phyloP scores from a whole-genome alignment of 1,140 invertebrate species.

The Cryptotermes secundus region DNA sequence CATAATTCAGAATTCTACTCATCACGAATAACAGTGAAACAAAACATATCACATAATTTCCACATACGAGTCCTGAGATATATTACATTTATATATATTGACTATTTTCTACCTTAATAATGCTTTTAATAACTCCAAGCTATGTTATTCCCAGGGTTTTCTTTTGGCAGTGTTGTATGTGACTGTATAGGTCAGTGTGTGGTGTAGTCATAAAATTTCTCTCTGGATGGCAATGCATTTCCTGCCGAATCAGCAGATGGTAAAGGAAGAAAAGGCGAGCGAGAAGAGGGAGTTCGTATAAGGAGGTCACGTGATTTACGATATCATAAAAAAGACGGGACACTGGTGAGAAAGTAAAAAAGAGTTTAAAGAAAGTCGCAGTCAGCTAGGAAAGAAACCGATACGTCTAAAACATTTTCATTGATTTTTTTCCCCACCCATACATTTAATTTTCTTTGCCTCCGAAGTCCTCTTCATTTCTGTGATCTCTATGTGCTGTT shows the following conservation, averaged over 20 bases:
- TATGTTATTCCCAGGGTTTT: too few relatives aligned
- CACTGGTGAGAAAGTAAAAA: neutral
- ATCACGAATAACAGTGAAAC: too few relatives aligned
- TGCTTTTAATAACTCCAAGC: too few relatives aligned
- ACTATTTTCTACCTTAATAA: too few relatives aligned
- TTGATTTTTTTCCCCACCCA: neutral
- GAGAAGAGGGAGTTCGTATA: neutral
- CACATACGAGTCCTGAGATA: too few relatives aligned
- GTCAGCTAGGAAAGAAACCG: neutral
- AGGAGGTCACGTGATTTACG: conserved; percentile 12
- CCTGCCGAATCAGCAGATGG: neutral
- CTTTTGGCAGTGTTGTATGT: too few relatives aligned
- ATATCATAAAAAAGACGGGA: conserved; percentile 1
- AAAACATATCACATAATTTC: too few relatives aligned
- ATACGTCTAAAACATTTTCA: neutral
- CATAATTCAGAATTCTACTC: too few relatives aligned
- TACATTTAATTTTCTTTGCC: neutral
- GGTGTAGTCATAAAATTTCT: neutral
- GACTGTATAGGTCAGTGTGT: neutral
- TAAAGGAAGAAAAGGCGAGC: neutral
- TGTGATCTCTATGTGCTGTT: too few relatives aligned
- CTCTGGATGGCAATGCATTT: neutral
- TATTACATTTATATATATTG: too few relatives aligned
- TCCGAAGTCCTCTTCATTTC: neutral
- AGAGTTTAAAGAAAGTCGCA: neutral